phyloP scores from a whole-genome alignment of 1,140 invertebrate genomes.

The Eumeta japonica region DNA sequence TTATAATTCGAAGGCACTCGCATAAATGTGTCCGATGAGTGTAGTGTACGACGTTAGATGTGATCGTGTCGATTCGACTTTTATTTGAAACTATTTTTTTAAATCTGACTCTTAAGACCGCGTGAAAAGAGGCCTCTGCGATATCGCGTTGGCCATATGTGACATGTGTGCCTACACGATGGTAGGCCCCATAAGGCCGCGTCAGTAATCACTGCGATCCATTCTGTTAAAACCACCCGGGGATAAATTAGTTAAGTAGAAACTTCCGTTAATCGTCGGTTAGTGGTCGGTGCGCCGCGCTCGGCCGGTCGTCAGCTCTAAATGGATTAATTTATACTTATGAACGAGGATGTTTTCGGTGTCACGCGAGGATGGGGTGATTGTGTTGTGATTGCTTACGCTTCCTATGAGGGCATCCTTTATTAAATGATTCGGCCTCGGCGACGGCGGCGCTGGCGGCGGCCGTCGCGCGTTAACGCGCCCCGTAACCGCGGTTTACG shows the following conservation, averaged over 20 bases:
- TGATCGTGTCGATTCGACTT: too few species aligned
- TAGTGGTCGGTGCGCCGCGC: slow-evolving; percentile 28
- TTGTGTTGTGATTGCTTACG: slow-evolving; percentile 52
- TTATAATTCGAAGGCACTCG: too few species aligned
- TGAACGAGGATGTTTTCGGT: slow-evolving; percentile 55
- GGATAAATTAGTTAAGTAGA: slow-evolving; percentile 61
- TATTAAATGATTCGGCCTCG: slow-evolving; percentile 38
- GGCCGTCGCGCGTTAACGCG: too few species aligned
- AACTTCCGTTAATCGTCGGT: slow-evolving; percentile 59
- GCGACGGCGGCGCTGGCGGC: neutral
- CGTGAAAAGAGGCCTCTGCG: too few species aligned
- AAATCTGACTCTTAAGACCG: too few species aligned
- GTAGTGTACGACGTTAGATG: too few species aligned
- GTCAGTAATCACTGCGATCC: slow-evolving; percentile 56
- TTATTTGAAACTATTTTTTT: too few species aligned
- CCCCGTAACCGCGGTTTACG: slow-evolving; percentile 11
- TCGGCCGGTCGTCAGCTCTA: slow-evolving; percentile 40
- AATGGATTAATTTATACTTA: slow-evolving; percentile 59
- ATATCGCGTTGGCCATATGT: too few species aligned
- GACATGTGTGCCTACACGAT: too few species aligned
- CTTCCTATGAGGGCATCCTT: slow-evolving; percentile 50
- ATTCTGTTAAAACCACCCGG: slow-evolving; percentile 59
- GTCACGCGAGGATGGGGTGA: slow-evolving; percentile 54
- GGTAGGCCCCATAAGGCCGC: too few species aligned
- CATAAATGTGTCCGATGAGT: too few species aligned